Conservation (phyloP, 2,888 invertebrate genomes). For the Agonopterix heracliana region DNA sequence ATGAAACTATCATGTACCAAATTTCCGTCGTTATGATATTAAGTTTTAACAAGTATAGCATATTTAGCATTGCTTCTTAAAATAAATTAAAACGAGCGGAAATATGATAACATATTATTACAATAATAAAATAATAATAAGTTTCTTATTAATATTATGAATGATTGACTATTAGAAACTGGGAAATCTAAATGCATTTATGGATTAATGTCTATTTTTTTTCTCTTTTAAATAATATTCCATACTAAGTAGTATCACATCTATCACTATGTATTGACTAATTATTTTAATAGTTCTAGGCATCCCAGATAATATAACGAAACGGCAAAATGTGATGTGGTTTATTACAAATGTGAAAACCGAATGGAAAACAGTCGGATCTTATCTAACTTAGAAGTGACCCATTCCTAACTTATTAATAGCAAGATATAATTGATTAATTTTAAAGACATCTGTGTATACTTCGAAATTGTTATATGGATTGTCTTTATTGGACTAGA, state of each 20-base stretch:
- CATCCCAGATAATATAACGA: neutral
- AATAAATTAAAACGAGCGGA: slow-evolving; percentile 28
- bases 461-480: slow-evolving; percentile 5
- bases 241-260: slow-evolving; percentile 59
- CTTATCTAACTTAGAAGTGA: slow-evolving; percentile 26
- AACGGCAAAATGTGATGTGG: too few species aligned
- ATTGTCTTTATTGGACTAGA: slow-evolving; percentile 66
- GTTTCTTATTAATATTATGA: slow-evolving; percentile 37
- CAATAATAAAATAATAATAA: slow-evolving; percentile 25
- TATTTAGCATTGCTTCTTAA: neutral
- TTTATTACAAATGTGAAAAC: neutral
- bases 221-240: slow-evolving; percentile 43
- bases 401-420: slow-evolving; percentile 24
- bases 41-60: too few species aligned
- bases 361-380: neutral
- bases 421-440: slow-evolving; percentile 18
- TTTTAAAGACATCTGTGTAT: neutral
- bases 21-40: slow-evolving; percentile 29
- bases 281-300: slow-evolving; percentile 1
- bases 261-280: slow-evolving; percentile 7
- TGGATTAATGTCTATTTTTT: slow-evolving; percentile 40
- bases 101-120: slow-evolving; percentile 42
- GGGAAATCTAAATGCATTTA: slow-evolving; percentile 57
- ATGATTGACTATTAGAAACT: slow-evolving; percentile 39
- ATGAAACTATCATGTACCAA: slow-evolving; percentile 30